Conservation (phyloP, 2,113 vertebrate genomes). For the Eclectus roratus region DNA sequence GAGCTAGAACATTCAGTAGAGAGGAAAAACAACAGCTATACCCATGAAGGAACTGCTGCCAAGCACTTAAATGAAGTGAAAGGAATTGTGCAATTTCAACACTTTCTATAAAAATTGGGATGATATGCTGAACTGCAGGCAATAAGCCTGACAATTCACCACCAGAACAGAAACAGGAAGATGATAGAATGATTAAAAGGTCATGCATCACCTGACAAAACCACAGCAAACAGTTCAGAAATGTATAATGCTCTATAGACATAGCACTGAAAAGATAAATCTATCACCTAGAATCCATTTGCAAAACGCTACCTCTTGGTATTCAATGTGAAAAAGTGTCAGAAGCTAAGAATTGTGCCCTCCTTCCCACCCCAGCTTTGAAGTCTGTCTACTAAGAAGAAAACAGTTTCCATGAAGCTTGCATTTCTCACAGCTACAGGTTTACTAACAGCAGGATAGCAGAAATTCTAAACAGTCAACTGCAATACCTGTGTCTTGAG, state of each 20-base stretch:
- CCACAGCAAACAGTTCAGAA: background rate
- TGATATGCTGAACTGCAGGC: background rate
- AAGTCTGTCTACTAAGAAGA: background rate
- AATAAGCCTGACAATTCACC: background rate
- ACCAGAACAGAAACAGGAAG: background rate
- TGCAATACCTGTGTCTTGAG: background rate
- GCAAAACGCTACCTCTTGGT: background rate
- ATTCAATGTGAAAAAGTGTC: background rate
- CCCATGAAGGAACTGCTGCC: constrained; percentile 27
- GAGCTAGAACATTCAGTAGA: constrained; percentile 59
- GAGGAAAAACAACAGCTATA: constrained; percentile 56
- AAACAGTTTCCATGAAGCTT: background rate
- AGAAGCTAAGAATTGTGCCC: background rate
- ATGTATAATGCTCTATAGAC: background rate
- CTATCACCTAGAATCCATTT: background rate
- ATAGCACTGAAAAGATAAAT: background rate
- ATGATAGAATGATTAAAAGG: background rate
- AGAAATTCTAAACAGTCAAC: background rate
- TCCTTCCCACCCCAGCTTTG: background rate
- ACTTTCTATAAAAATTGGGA: background rate
- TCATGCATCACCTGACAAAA: background rate
- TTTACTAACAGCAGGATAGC: background rate
- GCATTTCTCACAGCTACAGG: background rate
- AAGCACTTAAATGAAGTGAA: constrained; percentile 20
- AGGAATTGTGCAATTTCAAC: background rate